Evolutionary conservation across 2,797 vertebrate genomes (phyloP).

Genomic region (Amblyopsis hoosieri): DNA sequence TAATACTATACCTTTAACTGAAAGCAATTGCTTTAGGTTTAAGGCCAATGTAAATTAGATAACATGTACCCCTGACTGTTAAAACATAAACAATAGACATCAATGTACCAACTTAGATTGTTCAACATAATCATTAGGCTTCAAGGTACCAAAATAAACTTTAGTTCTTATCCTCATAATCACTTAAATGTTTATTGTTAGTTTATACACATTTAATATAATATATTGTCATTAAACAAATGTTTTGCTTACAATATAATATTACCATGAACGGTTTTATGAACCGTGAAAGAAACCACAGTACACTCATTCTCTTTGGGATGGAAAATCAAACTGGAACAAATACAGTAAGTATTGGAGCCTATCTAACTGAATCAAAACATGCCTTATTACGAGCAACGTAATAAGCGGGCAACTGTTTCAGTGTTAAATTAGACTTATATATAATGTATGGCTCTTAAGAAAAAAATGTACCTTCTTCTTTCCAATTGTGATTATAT

Average conservation of each 20-base stretch:
- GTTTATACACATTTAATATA: constrained; percentile 13
- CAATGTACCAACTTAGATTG: no score
- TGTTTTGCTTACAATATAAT: constrained; percentile 29
- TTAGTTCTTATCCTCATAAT: constrained; percentile 30
- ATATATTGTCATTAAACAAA: constrained; percentile 25
- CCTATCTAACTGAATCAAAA: neutral
- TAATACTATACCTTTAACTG: no score
- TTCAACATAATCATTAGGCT: neutral
- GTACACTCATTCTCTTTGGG: constrained; percentile 21
- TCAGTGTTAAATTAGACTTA: neutral
- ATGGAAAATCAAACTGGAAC: constrained; percentile 52
- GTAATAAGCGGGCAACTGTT: neutral
- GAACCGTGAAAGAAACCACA: constrained; percentile 34
- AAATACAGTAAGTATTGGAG: constrained; percentile 32
- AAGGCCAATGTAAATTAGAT: no score
- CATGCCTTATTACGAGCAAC: neutral
- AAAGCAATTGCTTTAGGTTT: no score
- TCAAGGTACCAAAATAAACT: constrained; percentile 26
- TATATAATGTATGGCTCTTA: no score
- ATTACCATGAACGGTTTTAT: constrained; percentile 46
- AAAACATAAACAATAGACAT: no score
- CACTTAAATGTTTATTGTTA: constrained; percentile 24
- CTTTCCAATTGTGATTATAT: no score
- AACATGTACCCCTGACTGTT: no score
- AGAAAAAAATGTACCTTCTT: no score